phyloP scores from a whole-genome alignment of 1,140 invertebrate species.

The Nilaparvata lugens region DNA sequence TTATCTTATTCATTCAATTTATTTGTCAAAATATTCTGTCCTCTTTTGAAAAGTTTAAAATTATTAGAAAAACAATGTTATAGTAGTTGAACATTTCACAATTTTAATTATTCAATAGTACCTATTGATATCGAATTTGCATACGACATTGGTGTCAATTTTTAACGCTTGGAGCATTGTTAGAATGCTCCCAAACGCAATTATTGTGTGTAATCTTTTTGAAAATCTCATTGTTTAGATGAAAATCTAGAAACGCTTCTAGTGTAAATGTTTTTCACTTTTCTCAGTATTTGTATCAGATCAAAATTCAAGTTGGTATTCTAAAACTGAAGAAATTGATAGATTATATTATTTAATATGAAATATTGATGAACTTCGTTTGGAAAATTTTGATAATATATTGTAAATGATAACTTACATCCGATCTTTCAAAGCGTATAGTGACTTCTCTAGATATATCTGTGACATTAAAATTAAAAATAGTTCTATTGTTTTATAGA shows the following conservation, averaged over 20 bases:
- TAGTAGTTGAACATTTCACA: slow-evolving; percentile 3
- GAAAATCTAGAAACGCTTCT: slow-evolving; percentile 7
- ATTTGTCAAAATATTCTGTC: not conserved
- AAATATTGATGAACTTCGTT: slow-evolving; percentile 2
- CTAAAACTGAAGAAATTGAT: not conserved
- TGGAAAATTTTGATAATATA: slow-evolving; percentile 4
- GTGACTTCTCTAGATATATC: too few species aligned
- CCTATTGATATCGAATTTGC: not conserved
- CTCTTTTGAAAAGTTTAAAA: not conserved
- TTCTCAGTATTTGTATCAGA: not conserved
- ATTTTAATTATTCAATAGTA: too few species aligned
- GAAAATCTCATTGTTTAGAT: slow-evolving; percentile 19
- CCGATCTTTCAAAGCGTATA: not conserved
- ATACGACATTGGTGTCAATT: slow-evolving; percentile 9
- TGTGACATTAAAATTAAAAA: too few species aligned
- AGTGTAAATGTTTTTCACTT: slow-evolving; percentile 2
- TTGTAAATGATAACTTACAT: not conserved
- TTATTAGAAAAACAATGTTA: slow-evolving; percentile 9
- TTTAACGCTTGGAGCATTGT: slow-evolving; percentile 13
- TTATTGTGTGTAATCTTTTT: slow-evolving; percentile 7
- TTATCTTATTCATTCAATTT: too few species aligned
- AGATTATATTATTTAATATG: slow-evolving; percentile 7
- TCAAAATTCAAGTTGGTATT: not conserved
- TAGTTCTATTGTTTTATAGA: too few species aligned
- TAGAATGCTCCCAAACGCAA: slow-evolving; percentile 2